Percentiles rank a stretch among this genome's conserved stretches.
phyloP scores from a whole-genome alignment of 2,888 invertebrate species.

The Leistus spinibarbis region DNA sequence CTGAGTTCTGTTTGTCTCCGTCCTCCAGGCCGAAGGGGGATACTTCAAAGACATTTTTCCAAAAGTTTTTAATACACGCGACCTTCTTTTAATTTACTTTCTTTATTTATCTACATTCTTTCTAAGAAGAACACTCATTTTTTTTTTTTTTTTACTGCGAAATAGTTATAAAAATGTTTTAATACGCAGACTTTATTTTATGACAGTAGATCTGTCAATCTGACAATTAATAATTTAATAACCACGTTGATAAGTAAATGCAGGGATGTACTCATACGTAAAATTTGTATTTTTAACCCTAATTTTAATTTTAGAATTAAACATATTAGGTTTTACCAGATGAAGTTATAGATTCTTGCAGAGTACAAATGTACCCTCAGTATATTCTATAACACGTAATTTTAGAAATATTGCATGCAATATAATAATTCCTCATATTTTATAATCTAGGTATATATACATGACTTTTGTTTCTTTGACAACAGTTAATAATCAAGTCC shows the following conservation, averaged over 20 bases:
- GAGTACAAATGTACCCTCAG: too few relatives aligned
- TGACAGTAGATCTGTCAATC: background rate
- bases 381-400: too few relatives aligned
- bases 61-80: slow-evolving; percentile 24
- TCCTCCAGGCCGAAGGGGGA: slow-evolving; percentile 4
- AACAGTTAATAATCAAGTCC: too few relatives aligned
- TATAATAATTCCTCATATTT: too few relatives aligned
- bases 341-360: too few relatives aligned
- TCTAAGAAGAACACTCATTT: background rate
- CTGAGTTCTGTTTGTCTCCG: slow-evolving; percentile 20
- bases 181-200: background rate
- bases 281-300: too few relatives aligned
- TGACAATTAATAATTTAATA: background rate
- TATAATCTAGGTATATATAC: too few relatives aligned
- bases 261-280: too few relatives aligned
- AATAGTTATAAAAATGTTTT: background rate
- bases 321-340: too few relatives aligned
- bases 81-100: slow-evolving; percentile 8
- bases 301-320: too few relatives aligned
- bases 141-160: background rate
- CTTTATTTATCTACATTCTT: slow-evolving; percentile 27
- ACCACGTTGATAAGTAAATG: background rate
- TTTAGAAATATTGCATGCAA: too few relatives aligned
- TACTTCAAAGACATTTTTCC: slow-evolving; percentile 36
- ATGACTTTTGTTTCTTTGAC: too few relatives aligned